Evolutionary conservation across 2,113 vertebrate species (phyloP), one percentile per base, ranked within the genome.

Genomic region (Callaeas wilsoni): DNA sequence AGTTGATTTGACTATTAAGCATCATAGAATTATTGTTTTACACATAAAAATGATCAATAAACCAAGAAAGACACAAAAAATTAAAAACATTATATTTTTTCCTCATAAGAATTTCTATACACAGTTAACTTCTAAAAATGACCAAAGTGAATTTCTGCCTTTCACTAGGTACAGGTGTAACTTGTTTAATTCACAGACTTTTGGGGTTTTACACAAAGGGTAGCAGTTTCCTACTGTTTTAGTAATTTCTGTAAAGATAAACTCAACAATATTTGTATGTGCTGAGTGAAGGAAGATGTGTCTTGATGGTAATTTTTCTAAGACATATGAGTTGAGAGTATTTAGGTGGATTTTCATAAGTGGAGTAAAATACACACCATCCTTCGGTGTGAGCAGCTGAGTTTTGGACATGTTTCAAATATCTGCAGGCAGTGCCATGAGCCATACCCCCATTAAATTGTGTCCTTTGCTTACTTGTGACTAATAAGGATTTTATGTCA

Each of bases 291-390:
- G 50, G n/a, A 56, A 33, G 41, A 16, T 47, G 10, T 4, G 5
- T 26, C 41, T 69, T 4, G 2, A 8, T 41, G 17, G 23, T 42
- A 47, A 41, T 39, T 68, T 70, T 75, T 79, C 64, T n/a, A 6
- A 60, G n/a, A 21, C 4, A 9, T 0, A 0, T 1, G 5, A 69
- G n/a, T 27, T 64, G 37, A 49, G 27, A 13, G 6, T 35, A 37
- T 50, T 71, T 33, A 47, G n/a, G 20, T 18, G 3, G 44, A 18
- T 87, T 84, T 84, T 81, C 60, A 89, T 32, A 87, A 47, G 50
- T 17, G 49, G 16, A 77, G 11, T 41, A 78, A 75, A 82, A 75
- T 8, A 6, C 5, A 19, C 37, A 8, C 4, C 12, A 27, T 52
- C n/a, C 70, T 63, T 81, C 50, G 70, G 42, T 9, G 35, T 69